Conservation (phyloP, 2,113 vertebrate genomes). For the Pelecanoides urinatrix region DNA sequence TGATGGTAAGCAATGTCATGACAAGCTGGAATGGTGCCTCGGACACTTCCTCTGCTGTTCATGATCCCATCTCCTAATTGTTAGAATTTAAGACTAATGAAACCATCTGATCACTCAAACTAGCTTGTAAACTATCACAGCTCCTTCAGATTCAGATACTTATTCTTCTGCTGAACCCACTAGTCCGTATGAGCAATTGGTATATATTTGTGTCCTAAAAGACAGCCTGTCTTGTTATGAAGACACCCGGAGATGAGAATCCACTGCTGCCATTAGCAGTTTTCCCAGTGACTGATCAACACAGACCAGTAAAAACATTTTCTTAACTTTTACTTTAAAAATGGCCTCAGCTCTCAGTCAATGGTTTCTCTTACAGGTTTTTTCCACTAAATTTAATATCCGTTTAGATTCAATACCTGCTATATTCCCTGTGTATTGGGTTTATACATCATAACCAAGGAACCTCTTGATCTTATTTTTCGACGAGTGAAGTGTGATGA, state of each 20-base stretch:
- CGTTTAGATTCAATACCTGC: background rate
- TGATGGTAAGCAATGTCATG: background rate
- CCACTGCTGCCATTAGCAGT: background rate
- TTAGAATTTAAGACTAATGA: background rate
- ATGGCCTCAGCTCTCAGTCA: background rate
- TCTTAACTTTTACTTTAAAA: background rate
- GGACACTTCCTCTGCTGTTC: background rate
- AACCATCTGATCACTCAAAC: background rate
- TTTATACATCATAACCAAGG: background rate
- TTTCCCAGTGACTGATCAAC: background rate
- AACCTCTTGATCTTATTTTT: background rate
- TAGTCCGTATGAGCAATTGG: background rate
- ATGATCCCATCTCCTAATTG: background rate
- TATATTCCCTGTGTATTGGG: background rate
- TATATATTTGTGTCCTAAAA: background rate
- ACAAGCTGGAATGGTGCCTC: background rate
- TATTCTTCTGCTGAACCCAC: background rate
- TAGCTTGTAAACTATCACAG: background rate
- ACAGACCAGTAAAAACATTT: background rate
- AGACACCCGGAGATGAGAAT: background rate
- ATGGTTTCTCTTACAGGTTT: background rate
- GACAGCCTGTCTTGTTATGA: background rate
- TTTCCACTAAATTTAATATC: background rate
- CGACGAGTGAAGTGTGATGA: background rate
- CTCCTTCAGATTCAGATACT: background rate